A percentile compares a stretch with the other conserved stretches of the same genome.
phyloP scores from a whole-genome alignment of 2,113 vertebrate genomes.

The Zosterops hypoxanthus region DNA sequence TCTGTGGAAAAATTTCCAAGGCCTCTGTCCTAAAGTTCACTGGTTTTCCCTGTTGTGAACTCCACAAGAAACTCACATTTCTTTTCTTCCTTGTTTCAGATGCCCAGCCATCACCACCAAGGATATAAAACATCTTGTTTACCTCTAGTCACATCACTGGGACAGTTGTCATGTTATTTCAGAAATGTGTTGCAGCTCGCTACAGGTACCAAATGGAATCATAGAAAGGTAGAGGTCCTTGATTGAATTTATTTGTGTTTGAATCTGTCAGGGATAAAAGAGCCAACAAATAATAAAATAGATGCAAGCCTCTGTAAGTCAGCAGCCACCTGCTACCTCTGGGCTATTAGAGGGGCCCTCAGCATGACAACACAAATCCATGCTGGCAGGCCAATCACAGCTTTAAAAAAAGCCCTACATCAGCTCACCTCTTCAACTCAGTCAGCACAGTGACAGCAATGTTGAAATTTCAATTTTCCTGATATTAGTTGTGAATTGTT shows the following conservation, averaged over 20 bases:
- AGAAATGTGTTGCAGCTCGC: conserved; percentile 55
- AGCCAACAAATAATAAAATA: conserved; percentile 78
- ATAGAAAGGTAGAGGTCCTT: conserved; percentile 65
- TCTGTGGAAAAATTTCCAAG: conserved; percentile 63
- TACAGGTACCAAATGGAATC: conserved; percentile 67
- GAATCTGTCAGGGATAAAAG: conserved; percentile 74
- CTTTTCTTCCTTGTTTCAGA: conserved; percentile 49
- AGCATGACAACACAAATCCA: conserved; percentile 71
- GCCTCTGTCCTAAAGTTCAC: conserved; percentile 53
- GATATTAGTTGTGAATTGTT: conserved; percentile 67
- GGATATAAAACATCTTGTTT: conserved; percentile 62
- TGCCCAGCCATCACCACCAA: conserved; percentile 67
- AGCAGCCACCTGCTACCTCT: conserved; percentile 73
- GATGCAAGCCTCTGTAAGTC: conserved; percentile 74
- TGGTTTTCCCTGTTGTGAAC: conserved; percentile 72
- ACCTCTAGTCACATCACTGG: conserved; percentile 60
- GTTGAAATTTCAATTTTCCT: conserved; percentile 60
- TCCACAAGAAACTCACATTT: conserved; percentile 36
- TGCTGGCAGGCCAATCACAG: conserved; percentile 73
- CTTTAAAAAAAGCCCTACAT: conserved; percentile 60
- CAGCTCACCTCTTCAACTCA: conserved; percentile 31
- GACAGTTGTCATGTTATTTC: conserved; percentile 71
- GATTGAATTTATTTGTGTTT: conserved; percentile 70
- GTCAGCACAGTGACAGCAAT: conserved; percentile 47
- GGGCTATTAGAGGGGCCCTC: conserved; percentile 58